Base-by-base conservation (phyloP, 2,113 vertebrate genomes). In the Gnathonemus longibarbis region DNA sequence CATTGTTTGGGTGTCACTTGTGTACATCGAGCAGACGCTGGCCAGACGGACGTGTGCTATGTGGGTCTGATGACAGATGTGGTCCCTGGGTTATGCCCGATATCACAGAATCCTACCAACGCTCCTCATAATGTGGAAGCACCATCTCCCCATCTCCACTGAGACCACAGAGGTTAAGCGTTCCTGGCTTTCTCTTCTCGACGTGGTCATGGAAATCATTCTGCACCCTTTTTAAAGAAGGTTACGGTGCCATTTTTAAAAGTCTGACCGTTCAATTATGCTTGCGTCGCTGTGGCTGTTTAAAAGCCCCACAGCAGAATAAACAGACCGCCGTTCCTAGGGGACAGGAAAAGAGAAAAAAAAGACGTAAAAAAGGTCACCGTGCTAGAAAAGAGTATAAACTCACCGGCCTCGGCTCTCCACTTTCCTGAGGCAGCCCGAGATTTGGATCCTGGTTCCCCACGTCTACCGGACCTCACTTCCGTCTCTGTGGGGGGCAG, bases 361-460 rank as follows among this genome's bases (percentile, higher is more conserved):
- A 27, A 66, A 66, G 5, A 83, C 17, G 17, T 1, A 15, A 19
- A 80, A 83, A 39, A 83, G 31, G 77, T 45, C 42, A 19, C 15
- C 8, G 50, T 19, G 50, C 5, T 88, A 15, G 31, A 39, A 52
- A 11, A 17, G 21, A 56, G 27, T 8, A 53, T 56, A 53, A 58
- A 88, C 90, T 90, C 74, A 90, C 90, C 90, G 19, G 70, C 50
- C 11, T 66, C 90, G 0, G 39, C 15, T 84, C 87, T 83, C 90
- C 90, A 88, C 42, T 90, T 90, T 31, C 86, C 87, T 2, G 87
- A 80, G 31, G 46, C 50, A 9, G 50, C 90, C 13, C 50, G 50
- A 50, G 39, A 19, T 62, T 88, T 84, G 62, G 70, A 49, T 11
- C 86, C 87, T 35, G 70, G 35, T n/a, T 90, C 86, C 50, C 86